Evolutionary conservation across 2,888 invertebrate genomes (phyloP).

Genomic region (Smittia sp.): DNA sequence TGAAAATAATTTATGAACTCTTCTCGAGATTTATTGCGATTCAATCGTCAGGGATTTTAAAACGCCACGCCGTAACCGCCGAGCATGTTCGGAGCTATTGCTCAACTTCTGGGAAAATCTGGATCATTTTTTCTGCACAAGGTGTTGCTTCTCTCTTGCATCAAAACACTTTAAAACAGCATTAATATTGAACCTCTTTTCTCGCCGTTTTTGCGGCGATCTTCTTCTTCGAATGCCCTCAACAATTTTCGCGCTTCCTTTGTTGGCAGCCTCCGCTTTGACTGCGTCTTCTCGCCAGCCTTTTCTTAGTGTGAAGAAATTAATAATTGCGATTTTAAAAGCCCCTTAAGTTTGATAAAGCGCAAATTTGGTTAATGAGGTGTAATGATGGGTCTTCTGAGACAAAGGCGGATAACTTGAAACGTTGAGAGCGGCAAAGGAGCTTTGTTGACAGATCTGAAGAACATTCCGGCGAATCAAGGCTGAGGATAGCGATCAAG

Average conservation of each 20-base stretch:
- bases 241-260: constrained; percentile 24
- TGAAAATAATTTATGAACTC: constrained; percentile 36
- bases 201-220: constrained; percentile 10
- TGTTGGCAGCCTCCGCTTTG: not conserved
- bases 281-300: not conserved
- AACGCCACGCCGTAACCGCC: not conserved
- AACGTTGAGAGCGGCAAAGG: too few species aligned
- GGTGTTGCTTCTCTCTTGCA: not conserved
- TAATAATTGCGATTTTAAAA: not conserved
- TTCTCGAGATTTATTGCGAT: constrained; percentile 6
- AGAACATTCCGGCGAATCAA: too few species aligned
- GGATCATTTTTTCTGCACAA: not conserved
- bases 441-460: too few species aligned
- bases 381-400: not conserved
- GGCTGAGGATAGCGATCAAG: too few species aligned
- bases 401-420: not conserved
- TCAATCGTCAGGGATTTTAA: not conserved
- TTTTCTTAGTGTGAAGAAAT: not conserved
- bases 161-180: not conserved
- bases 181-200: constrained; percentile 17
- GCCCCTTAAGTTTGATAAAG: not conserved
- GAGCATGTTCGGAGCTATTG: not conserved
- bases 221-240: not conserved
- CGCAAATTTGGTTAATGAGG: not conserved
- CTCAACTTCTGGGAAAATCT: not conserved